Conservation (phyloP, 2,888 invertebrate genomes). For the Rhagophthalmus giganteus region DNA sequence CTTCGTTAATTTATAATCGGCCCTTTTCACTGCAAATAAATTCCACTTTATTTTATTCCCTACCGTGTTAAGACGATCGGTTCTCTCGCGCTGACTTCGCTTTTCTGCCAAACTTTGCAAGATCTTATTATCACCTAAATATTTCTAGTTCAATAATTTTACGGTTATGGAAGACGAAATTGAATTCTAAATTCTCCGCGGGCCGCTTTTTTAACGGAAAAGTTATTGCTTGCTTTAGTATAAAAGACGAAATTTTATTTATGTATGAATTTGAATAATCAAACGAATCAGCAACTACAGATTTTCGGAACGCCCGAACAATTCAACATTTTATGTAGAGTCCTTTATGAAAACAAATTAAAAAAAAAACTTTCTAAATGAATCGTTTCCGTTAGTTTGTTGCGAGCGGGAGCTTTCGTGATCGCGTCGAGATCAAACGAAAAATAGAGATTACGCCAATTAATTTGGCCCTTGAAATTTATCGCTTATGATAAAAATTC, state of each 20-base stretch:
- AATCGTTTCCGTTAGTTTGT: too few species aligned
- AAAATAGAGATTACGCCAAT: too few species aligned
- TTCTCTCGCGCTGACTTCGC: conserved; percentile 13
- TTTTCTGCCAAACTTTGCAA: conserved; percentile 9
- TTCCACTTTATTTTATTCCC: conserved; percentile 8
- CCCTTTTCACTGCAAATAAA: conserved; percentile 1
- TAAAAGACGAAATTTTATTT: conserved; percentile 4
- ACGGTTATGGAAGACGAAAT: conserved; percentile 28
- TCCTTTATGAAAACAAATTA: conserved; percentile 1
- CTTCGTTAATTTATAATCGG: too few species aligned
- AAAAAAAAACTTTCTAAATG: background rate
- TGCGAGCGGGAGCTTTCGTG: too few species aligned
- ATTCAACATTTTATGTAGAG: too few species aligned
- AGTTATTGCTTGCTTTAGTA: conserved; percentile 14
- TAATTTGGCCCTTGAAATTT: too few species aligned
- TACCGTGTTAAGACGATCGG: conserved; percentile 10
- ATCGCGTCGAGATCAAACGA: too few species aligned
- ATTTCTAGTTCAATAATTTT: conserved; percentile 30
- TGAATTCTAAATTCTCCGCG: conserved; percentile 27
- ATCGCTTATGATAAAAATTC: too few species aligned
- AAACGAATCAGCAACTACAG: background rate
- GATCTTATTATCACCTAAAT: conserved; percentile 22
- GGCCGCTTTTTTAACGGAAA: conserved; percentile 13
- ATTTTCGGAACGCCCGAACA: too few species aligned
- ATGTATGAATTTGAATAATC: conserved; percentile 5